These are phyloP conservation scores for Cyphomyrmex costatus DNA, from an alignment of 1,140 invertebrate genomes.

Conservation along the genomic window DNA sequence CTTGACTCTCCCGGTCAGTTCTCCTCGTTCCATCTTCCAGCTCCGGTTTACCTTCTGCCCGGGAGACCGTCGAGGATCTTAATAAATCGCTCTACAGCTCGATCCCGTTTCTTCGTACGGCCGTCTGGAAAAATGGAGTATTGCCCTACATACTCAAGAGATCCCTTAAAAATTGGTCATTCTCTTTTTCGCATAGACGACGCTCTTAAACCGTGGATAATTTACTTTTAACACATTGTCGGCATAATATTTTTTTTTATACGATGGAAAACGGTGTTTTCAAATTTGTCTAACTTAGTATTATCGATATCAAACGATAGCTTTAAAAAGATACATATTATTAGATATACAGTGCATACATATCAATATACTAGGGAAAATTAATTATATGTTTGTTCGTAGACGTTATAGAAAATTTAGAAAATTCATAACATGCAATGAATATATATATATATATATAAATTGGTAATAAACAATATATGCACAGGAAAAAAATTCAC, in stretches of 20 bases:
- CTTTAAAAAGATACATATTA: background rate
- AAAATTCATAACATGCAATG: no score
- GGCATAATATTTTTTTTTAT: constrained; percentile 13
- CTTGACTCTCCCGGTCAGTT: constrained; percentile 7
- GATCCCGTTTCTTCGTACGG: constrained; percentile 40
- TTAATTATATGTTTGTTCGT: background rate
- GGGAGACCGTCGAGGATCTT: constrained; percentile 60
- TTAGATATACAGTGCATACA: background rate
- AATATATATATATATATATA: no score
- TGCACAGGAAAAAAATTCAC: no score
- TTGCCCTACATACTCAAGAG: constrained; percentile 30
- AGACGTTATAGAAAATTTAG: no score
- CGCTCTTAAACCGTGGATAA: constrained; percentile 68
- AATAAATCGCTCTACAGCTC: constrained; percentile 67
- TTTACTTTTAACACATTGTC: constrained; percentile 52
- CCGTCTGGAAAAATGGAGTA: constrained; percentile 61
- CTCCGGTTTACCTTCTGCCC: constrained; percentile 51
- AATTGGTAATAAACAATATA: no score
- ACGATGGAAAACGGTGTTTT: background rate
- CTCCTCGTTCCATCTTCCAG: constrained; percentile 11
- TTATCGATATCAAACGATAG: background rate
- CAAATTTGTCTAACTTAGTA: constrained; percentile 1
- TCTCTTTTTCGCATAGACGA: background rate
- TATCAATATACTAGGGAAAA: background rate
- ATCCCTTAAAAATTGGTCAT: constrained; percentile 59